phyloP scores from a whole-genome alignment of 2,888 invertebrate genomes.

The Aporophyla lueneburgensis region DNA sequence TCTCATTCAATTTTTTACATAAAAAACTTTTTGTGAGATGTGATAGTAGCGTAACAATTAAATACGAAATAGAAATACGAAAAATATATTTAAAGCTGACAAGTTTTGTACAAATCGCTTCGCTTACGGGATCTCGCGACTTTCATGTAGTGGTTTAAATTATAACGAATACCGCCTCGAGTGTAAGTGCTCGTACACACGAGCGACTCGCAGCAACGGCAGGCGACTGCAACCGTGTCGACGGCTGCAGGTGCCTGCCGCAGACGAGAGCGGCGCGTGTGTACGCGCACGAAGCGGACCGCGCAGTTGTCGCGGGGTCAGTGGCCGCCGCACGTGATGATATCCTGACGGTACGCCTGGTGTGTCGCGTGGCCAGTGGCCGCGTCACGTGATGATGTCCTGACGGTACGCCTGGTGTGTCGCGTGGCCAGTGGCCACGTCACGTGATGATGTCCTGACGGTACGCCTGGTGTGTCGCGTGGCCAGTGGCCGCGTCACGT shows the following conservation, averaged over 20 bases:
- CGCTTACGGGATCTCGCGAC: slow-evolving; percentile 68
- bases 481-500: not conserved
- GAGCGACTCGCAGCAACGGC: no score
- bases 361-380: slow-evolving; percentile 4
- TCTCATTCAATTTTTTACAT: slow-evolving; percentile 66
- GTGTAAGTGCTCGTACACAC: not conserved
- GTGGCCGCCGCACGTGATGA: slow-evolving; percentile 2
- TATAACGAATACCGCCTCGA: slow-evolving; percentile 39
- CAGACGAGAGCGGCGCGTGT: no score
- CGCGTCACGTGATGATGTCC: slow-evolving; percentile 7
- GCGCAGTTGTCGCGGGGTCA: not conserved
- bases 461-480: slow-evolving; percentile 12
- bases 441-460: slow-evolving; percentile 14
- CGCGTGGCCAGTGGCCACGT: slow-evolving; percentile 3
- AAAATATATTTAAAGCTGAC: slow-evolving; percentile 70
- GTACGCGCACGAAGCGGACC: not conserved
- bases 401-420: slow-evolving; percentile 7
- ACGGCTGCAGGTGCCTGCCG: no score
- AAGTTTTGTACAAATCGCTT: slow-evolving; percentile 78
- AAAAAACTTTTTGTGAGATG: slow-evolving; percentile 77
- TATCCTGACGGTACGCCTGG: slow-evolving; percentile 18
- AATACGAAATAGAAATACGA: slow-evolving; percentile 72
- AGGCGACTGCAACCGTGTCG: no score
- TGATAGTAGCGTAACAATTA: slow-evolving; percentile 82
- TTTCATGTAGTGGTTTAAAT: slow-evolving; percentile 39